Percentiles rank a stretch among this genome's conserved stretches.
These are phyloP conservation scores for Latheticus oryzae DNA, from an alignment of 2,888 invertebrate species.

Conservation along the genomic window DNA sequence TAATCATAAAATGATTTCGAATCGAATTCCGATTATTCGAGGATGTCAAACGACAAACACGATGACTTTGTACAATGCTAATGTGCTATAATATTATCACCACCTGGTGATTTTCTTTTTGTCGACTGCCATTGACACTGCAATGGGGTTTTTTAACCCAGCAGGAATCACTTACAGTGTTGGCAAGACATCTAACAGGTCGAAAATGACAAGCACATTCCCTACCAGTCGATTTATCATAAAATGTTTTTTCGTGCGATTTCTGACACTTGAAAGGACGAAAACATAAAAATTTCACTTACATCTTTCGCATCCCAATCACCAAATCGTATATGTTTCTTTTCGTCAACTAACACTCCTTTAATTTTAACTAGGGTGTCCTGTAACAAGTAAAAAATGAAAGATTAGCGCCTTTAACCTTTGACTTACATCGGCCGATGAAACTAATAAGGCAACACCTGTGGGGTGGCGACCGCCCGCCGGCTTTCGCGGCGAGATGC, in stretches of 20 bases:
- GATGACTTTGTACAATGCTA: conserved; percentile 41
- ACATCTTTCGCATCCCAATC: conserved; percentile 96
- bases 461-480: conserved; percentile 51
- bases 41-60: conserved; percentile 21
- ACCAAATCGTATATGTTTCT: conserved; percentile 92
- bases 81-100: conserved; percentile 51
- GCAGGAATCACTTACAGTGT: conserved; percentile 50
- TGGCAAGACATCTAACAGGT: conserved; percentile 49
- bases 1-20: conserved; percentile 15
- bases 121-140: conserved; percentile 55
- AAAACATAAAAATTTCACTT: conserved; percentile 62
- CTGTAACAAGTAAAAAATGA: conserved; percentile 68
- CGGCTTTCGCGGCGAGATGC: conserved; percentile 46
- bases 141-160: conserved; percentile 42
- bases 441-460: conserved; percentile 57
- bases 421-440: conserved; percentile 38
- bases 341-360: conserved; percentile 84
- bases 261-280: conserved; percentile 2
- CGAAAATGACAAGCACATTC: conserved; percentile 52
- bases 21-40: conserved; percentile 14
- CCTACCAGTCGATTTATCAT: conserved; percentile 47
- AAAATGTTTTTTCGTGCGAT: no score
- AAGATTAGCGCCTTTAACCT: conserved; percentile 40
- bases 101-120: conserved; percentile 58
- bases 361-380: conserved; percentile 90